Conservation (phyloP, 2,113 vertebrate genomes). For the Seriola quinqueradiata region DNA sequence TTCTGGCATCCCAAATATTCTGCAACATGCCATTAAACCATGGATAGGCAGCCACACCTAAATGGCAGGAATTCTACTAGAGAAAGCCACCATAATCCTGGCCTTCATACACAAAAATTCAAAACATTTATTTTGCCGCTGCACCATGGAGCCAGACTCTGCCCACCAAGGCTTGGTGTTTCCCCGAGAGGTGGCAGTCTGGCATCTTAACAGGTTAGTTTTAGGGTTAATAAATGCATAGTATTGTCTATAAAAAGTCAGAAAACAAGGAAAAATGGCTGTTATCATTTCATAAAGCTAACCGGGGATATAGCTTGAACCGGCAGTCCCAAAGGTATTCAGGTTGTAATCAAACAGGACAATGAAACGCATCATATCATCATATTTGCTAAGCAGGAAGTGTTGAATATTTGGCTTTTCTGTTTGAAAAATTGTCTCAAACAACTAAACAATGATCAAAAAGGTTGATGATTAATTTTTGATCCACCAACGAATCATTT, state of each 20-base stretch:
- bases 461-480: not conserved
- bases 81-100: slow-evolving; percentile 82
- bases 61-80: slow-evolving; percentile 77
- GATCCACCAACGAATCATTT: not conserved
- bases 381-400: not conserved
- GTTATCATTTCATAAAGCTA: no score
- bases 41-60: slow-evolving; percentile 61
- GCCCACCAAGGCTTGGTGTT: not conserved
- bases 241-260: not conserved
- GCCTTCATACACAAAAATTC: slow-evolving; percentile 66
- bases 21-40: slow-evolving; percentile 77
- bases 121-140: slow-evolving; percentile 57
- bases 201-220: not conserved
- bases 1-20: slow-evolving; percentile 85
- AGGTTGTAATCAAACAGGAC: no score
- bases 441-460: not conserved
- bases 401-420: not conserved
- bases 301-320: no score
- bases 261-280: not conserved
- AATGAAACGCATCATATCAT: not conserved
- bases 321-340: no score
- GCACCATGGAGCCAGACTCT: slow-evolving; percentile 5
- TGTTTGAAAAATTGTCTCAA: no score
- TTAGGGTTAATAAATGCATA: not conserved
- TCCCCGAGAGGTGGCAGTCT: not conserved